Evolutionary conservation across 2,113 vertebrate genomes (phyloP), one percentile per base, ranked within the genome.

Genomic region (Fregata magnificens): DNA sequence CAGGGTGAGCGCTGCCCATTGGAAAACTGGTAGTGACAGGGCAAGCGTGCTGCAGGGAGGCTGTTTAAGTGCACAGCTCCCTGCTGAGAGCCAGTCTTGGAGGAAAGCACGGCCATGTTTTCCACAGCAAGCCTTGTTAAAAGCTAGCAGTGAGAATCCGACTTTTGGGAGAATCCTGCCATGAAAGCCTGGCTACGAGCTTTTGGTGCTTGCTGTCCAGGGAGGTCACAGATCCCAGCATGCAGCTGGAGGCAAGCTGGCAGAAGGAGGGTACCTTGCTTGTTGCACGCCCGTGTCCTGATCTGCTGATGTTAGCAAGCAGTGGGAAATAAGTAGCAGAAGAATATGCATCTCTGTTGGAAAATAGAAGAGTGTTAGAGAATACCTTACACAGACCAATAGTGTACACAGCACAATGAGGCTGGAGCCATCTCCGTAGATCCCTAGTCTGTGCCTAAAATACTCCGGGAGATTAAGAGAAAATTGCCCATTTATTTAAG

Each of bases 281-380:
- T 11, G 97, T 95, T 18, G 66, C 52, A 1, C 56, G 86, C 11
- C 82, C 61, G 73, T 97, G 93, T 32, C 98, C 98, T 24, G 99
- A 92, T 2, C 97, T 90, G 72, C 99, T 99, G 32, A 98, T 97
- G 92, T 98, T 98, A 95, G 99, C 99, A 72, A 99, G 99, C 65
- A 98, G 96, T 1, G 98, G 99, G 97, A 99, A 99, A 95, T 99
- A 99, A 97, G 99, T 98, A 98, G 99, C 87, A 44, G 99, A 99
- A 98, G 99, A 99, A 15, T 98, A 98, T 8, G 99, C 98, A 50
- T 99, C 98, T 91, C 98, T 99, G 94, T 25, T 40, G 71, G 32
- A 45, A 87, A 55, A 53, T 0, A 47, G 29, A 16, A 8, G 34
- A 6, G 15, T n/a, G 11, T 76, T 25, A 73, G 34, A 9, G 58